Conservation (phyloP, 2,888 invertebrate genomes). For the Orchesellides sinensis region DNA sequence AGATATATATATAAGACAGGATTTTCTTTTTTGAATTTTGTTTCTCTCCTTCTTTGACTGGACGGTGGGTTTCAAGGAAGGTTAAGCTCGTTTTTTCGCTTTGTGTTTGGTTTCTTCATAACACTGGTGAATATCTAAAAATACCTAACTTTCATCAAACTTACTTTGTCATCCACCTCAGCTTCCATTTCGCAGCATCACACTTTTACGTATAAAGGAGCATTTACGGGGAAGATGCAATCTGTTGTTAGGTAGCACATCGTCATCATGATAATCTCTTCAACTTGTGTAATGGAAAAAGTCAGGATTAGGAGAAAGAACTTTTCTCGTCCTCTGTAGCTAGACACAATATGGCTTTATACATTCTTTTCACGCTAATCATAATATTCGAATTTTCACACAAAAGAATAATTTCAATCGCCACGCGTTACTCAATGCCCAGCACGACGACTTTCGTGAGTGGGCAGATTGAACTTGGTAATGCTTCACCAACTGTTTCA, state of each 20-base stretch:
- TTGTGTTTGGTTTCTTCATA: background rate
- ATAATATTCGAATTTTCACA: no score
- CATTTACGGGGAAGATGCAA: background rate
- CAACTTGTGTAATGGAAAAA: background rate
- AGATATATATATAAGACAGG: background rate
- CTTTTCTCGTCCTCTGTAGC: background rate
- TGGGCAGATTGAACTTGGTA: no score
- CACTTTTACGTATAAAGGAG: background rate
- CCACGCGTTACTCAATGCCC: no score
- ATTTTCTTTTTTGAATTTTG: conserved; percentile 20
- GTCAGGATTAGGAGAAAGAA: background rate
- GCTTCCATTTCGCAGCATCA: background rate
- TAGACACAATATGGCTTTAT: background rate
- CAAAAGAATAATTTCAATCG: no score
- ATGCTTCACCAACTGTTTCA: no score
- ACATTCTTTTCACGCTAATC: no score
- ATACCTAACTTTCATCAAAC: background rate
- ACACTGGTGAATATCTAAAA: no score
- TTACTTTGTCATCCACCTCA: background rate
- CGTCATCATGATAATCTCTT: background rate
- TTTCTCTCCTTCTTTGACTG: conserved; percentile 12
- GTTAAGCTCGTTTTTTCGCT: conserved; percentile 10
- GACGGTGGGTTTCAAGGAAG: background rate
- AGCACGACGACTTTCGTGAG: no score
- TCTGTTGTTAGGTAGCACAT: background rate